These are phyloP conservation scores for Delphinus delphis DNA, from an alignment of 2,113 vertebrate species.

Conservation along the genomic window DNA sequence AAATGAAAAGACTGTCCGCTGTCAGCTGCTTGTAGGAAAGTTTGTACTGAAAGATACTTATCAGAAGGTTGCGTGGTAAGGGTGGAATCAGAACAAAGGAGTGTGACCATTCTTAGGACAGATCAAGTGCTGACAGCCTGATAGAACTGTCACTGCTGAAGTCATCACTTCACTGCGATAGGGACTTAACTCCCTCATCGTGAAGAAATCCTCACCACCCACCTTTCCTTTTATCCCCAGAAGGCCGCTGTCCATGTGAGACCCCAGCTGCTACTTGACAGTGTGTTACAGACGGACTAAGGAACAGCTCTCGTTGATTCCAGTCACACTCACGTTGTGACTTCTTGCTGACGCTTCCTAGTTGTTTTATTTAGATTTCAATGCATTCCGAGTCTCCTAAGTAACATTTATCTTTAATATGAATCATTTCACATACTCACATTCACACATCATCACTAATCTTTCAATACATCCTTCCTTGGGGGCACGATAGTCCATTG, in stretches of 20 bases:
- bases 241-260: not conserved
- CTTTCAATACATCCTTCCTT: not conserved
- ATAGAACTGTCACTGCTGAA: rapidly evolving
- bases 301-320: not conserved
- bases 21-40: not conserved
- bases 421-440: not conserved
- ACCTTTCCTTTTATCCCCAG: not conserved
- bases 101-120: not conserved
- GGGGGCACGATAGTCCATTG: not conserved
- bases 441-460: too few relatives aligned
- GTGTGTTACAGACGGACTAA: not conserved
- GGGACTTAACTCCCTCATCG: not conserved
- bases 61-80: not conserved
- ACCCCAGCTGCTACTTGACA: not conserved
- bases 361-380: not conserved
- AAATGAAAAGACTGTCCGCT: not conserved
- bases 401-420: not conserved
- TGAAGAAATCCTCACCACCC: rapidly evolving
- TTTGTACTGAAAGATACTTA: not conserved
- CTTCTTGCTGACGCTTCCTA: not conserved
- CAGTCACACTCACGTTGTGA: not conserved
- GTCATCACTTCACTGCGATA: rapidly evolving
- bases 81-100: not conserved
- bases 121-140: not conserved
- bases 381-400: not conserved